Conservation (phyloP, 92 coral and sea anemone species). For the Parazoanthus swiftii region DNA sequence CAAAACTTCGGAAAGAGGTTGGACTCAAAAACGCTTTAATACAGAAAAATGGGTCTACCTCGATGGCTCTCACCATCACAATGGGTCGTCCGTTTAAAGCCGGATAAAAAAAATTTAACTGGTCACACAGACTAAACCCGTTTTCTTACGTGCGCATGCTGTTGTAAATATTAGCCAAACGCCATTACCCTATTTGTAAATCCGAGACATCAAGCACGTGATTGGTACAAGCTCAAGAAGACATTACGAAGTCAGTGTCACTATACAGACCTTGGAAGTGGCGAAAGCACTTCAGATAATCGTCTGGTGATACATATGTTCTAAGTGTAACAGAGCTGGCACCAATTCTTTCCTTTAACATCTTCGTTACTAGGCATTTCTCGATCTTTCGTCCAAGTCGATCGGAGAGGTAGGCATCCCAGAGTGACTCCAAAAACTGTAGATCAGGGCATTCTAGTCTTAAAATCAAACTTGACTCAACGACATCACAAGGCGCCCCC, state of each 20-base stretch:
- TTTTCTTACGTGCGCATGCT: too few species aligned
- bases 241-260: background rate
- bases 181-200: too few species aligned
- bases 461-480: background rate
- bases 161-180: too few species aligned
- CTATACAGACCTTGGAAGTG: background rate
- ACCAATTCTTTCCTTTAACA: background rate
- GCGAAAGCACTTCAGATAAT: background rate
- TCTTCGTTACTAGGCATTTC: background rate
- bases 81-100: too few species aligned
- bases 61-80: too few species aligned
- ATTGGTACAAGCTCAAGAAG: background rate
- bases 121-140: too few species aligned
- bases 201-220: too few species aligned
- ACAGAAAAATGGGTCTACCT: too few species aligned
- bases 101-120: too few species aligned
- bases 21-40: too few species aligned
- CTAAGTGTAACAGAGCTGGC: background rate
- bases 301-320: conserved; percentile 5
- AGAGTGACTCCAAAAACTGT: background rate
- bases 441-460: background rate
- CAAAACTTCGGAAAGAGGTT: too few species aligned
- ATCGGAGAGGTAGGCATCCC: background rate
- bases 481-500: background rate
- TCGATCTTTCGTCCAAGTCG: background rate